These are phyloP conservation scores for Erythrolamprus reginae DNA, from an alignment of 2,113 vertebrate species.

Conservation along the genomic window DNA sequence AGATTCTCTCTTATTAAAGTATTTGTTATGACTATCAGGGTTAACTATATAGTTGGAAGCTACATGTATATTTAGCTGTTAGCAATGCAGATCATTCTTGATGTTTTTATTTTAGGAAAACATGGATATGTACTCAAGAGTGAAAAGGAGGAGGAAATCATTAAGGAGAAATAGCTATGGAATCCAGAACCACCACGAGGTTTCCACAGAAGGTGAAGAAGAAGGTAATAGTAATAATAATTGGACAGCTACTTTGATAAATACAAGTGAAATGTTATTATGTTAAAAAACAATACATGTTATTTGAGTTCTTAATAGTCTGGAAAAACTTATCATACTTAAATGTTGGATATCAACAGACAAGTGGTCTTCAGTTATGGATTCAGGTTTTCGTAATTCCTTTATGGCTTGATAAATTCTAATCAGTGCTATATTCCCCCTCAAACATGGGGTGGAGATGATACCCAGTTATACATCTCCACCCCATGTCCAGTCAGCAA, in stretches of 20 bases:
- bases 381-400: not conserved
- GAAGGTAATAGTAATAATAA: conserved; percentile 77
- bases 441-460: too few relatives aligned
- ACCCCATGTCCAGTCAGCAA: too few relatives aligned
- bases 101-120: conserved; percentile 80
- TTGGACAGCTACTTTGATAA: not conserved
- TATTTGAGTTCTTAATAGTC: not conserved
- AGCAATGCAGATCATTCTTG: not conserved
- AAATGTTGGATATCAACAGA: not conserved
- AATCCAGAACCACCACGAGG: conserved; percentile 92
- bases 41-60: not conserved
- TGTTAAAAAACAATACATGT: not conserved
- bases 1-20: not conserved
- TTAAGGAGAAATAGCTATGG: conserved; percentile 89
- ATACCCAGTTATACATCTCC: too few relatives aligned
- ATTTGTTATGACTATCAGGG: not conserved
- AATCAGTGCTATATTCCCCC: not conserved
- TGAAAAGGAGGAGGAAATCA: conserved; percentile 92
- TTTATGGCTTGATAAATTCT: not conserved
- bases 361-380: not conserved
- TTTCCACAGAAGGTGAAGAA: conserved; percentile 86
- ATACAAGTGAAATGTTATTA: fast-evolving
- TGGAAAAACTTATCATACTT: not conserved
- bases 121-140: conserved; percentile 99
- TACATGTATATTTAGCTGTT: not conserved